Evolutionary conservation across 1,140 invertebrate genomes (phyloP).

Genomic region (Hyposmocoma kahamanoa): DNA sequence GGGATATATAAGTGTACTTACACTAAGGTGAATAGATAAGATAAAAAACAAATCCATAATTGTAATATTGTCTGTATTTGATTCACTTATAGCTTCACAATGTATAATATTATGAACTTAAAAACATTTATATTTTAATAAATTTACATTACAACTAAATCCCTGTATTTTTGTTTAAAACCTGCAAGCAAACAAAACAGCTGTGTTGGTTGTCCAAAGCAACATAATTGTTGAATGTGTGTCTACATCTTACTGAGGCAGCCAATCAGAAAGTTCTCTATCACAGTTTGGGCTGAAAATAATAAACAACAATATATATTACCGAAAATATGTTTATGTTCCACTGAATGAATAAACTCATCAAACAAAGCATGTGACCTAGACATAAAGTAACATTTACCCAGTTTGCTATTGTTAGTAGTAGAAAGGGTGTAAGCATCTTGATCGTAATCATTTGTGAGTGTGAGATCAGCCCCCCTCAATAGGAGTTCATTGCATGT

Average conservation of each 20-base stretch:
- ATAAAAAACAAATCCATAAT: too few relatives aligned
- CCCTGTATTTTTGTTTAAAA: constrained; percentile 69
- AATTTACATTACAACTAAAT: constrained; percentile 63
- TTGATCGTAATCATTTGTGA: constrained; percentile 85
- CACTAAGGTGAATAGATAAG: too few relatives aligned
- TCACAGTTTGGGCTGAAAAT: constrained; percentile 76
- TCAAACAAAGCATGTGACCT: too few relatives aligned
- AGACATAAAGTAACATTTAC: constrained; percentile 47
- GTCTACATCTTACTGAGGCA: constrained; percentile 69
- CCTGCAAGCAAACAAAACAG: constrained; percentile 62
- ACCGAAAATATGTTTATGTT: too few relatives aligned
- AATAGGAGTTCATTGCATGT: constrained; percentile 88
- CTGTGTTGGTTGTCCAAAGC: constrained; percentile 53
- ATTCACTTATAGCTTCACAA: constrained; percentile 51
- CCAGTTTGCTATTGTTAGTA: constrained; percentile 77
- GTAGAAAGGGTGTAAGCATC: constrained; percentile 88
- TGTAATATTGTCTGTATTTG: constrained; percentile 64
- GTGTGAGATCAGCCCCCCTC: constrained; percentile 84
- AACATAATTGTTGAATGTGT: constrained; percentile 42
- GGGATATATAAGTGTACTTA: too few relatives aligned
- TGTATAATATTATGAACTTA: constrained; percentile 67
- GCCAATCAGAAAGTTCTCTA: constrained; percentile 73
- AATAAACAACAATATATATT: constrained; percentile 19
- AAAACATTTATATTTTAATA: constrained; percentile 53
- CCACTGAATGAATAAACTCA: too few relatives aligned